Evolutionary conservation across 2,113 vertebrate species (phyloP).

Genomic region (Tautogolabrus adspersus): DNA sequence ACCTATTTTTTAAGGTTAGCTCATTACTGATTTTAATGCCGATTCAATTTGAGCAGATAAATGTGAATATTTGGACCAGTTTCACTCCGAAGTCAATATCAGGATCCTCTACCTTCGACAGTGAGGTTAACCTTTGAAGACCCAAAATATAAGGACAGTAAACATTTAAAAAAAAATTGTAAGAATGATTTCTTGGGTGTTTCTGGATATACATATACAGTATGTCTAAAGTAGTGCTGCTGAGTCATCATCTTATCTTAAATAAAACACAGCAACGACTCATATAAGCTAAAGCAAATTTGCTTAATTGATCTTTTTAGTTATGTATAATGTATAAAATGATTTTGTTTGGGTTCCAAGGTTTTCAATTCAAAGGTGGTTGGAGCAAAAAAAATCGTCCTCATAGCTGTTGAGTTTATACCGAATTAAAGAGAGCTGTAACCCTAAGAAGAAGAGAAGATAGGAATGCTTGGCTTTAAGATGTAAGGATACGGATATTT

Average conservation of each 20-base stretch:
- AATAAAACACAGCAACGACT: neutral
- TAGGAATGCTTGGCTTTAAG: neutral
- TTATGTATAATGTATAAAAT: too few species aligned
- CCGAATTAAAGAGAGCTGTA: too few species aligned
- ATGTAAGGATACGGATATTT: neutral
- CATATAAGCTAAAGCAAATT: too few species aligned
- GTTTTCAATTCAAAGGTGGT: neutral
- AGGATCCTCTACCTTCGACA: slow-evolving; percentile 36
- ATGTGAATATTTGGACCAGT: slow-evolving; percentile 48
- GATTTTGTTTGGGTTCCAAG: too few species aligned
- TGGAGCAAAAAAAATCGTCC: neutral
- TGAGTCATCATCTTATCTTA: neutral
- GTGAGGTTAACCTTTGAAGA: slow-evolving; percentile 52
- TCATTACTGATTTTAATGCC: slow-evolving; percentile 20
- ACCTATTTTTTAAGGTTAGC: slow-evolving; percentile 39
- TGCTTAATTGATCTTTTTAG: too few species aligned
- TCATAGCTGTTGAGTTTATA: neutral
- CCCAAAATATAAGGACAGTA: slow-evolving; percentile 43
- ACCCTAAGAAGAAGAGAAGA: too few species aligned
- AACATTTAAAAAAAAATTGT: slow-evolving; percentile 25
- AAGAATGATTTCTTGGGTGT: slow-evolving; percentile 4
- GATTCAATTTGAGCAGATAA: slow-evolving; percentile 45
- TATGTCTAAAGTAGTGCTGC: too few species aligned
- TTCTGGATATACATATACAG: neutral
- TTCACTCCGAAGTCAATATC: slow-evolving; percentile 44